Evolutionary conservation across 2,888 invertebrate species (phyloP), one percentile per base, ranked within the genome.

Genomic region (Drosophila anomalata): DNA sequence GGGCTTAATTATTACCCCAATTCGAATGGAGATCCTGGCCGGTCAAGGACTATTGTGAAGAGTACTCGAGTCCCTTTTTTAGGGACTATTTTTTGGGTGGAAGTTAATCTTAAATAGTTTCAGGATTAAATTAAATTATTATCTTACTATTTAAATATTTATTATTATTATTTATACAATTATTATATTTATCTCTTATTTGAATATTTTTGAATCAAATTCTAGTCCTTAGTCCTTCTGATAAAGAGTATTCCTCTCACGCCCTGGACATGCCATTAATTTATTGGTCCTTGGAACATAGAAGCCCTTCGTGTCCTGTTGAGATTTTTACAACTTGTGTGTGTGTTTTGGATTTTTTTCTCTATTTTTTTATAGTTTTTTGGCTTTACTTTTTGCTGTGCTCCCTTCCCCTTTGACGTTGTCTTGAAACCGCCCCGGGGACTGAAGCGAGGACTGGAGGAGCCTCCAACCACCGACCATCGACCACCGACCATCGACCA

Each of bases 381-480:
- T 17, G 22, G 8, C 14, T n/a, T 26, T 39, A 39, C 26, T 51
- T 62, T 26, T 29, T 11, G 17, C 3, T 24, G 29, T 29, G 29
- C 29, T 29, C 29, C 51, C 48, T 44, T 48, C 56, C 54, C 69
- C 75, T 75, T 77, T 79, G 82, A 66, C 68, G 66, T 47, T 71
- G 75, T 79, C 81, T 79, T 80, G 75, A 63, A 53, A 39, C 50
- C 51, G 54, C 51, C 61, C 39, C 42, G 20, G 24, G 65, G 65
- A 65, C 33, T 7, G 41, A 8, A 14, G 42, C 42, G 17, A 20
- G 17, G 20, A 9, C 17, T 17, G 1, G 17, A 17, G 17, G 17
- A 17, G 17, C 17, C 17, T 17, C 17, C 17, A 17, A 17, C 29
- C 29, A 29, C 29, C 29, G 29, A 29, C 22, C 22, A 22, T 3